Base-by-base conservation (phyloP, 2,113 vertebrate genomes). In the Onychostoma macrolepis region DNA sequence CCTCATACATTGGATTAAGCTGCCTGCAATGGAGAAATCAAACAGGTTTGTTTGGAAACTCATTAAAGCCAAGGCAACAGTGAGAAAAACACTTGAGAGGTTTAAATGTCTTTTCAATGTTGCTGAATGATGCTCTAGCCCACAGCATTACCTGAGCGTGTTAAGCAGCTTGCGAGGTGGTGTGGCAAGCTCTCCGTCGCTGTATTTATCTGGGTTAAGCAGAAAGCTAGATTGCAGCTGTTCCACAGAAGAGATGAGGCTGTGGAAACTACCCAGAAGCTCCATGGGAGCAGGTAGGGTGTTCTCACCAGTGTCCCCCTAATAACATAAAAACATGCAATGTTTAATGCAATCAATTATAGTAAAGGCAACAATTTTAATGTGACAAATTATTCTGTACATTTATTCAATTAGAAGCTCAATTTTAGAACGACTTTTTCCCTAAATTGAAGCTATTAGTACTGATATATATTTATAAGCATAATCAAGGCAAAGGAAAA, bases 1-100 rank as follows among this genome's bases (percentile, higher is more conserved):
- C 98, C 90, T 99, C 98, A 26, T 99, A 99, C 98, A 99, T 99
- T 19, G 98, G 97, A 92, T 99, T 99, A 87, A 99, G 95, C 89
- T 97, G 97, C 94, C 98, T 99, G 91, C 6, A 85, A 48, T 86
- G 17, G 50, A 38, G 87, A 87, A 15, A 85, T 26, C 17, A 38
- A 79, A 71, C 79, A 9, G 3, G 48, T 19, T 33, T 4, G 4
- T 11, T 82, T 71, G 36, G 69, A 11, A 36, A 72, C 33, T 38
- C 33, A 67, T 67, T 65, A 36, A 71, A 36, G 30, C 30, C 30
- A 72, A 72, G 33, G 4, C 4, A 4, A 38, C 33, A 11, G 19
- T 24, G 33, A 41, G 19, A 38, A 24, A 24, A 72, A 72, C 19
- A 24, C 4, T 15, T 10, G 17, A 38, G 9, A 72, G 33, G 33